Conservation (phyloP, 2,113 vertebrate species). For the Carassius carassius region DNA sequence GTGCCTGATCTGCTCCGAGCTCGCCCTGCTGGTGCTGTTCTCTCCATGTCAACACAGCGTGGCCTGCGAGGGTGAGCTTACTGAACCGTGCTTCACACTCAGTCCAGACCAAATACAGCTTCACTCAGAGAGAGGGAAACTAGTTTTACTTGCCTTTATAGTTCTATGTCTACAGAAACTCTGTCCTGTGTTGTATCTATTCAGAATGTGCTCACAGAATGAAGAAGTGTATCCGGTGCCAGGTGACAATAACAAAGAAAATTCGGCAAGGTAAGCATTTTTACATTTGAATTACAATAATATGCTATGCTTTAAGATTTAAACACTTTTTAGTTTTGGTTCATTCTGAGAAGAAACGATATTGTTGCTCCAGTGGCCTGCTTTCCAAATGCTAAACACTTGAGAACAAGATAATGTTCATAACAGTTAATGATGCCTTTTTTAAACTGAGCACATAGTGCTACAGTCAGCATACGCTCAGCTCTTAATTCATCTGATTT, state of each 20-base stretch:
- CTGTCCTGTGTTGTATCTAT: neutral
- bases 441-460: no score
- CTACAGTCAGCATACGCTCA: no score
- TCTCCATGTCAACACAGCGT: slow-evolving; percentile 95
- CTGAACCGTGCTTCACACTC: no score
- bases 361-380: neutral
- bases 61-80: slow-evolving; percentile 88
- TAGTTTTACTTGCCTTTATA: no score
- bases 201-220: slow-evolving; percentile 94
- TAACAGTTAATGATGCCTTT: no score
- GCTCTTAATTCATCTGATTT: no score
- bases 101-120: no score
- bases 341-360: neutral
- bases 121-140: no score
- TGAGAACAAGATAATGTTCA: neutral
- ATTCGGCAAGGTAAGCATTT: slow-evolving; percentile 86
- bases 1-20: slow-evolving; percentile 97
- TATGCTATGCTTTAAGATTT: neutral
- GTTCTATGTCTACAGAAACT: neutral
- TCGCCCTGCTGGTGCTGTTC: slow-evolving; percentile 90
- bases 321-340: neutral
- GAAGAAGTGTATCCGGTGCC: slow-evolving; percentile 99
- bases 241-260: slow-evolving; percentile 94
- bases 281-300: fast-evolving
- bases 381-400: neutral